Percentiles rank a stretch among this genome's conserved stretches.
Conservation (phyloP, 2,113 vertebrate genomes). For the Sialia sialis region DNA sequence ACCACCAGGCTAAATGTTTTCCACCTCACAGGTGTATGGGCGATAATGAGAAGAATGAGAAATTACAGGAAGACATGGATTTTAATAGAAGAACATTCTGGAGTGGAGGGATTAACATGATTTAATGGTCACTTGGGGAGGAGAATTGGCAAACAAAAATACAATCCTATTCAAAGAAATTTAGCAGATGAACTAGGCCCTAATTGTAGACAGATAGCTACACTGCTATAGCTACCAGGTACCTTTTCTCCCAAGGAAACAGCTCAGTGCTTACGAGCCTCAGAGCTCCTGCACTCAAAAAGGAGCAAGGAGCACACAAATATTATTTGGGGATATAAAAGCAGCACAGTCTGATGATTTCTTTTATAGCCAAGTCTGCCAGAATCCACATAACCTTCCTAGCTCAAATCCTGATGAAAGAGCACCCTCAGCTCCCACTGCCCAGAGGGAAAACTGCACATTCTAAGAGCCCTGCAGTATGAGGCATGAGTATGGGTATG, state of each 20-base stretch:
- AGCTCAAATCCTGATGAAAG: background rate
- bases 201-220: background rate
- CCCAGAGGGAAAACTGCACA: background rate
- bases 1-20: background rate
- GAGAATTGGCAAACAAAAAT: slow-evolving; percentile 3
- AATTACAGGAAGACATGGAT: background rate
- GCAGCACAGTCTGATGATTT: background rate
- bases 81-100: background rate
- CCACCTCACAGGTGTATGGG: background rate
- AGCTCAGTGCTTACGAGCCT: background rate
- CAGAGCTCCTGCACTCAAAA: background rate
- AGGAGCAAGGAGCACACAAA: background rate
- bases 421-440: background rate
- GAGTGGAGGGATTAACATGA: background rate
- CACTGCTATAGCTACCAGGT: background rate
- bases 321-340: background rate
- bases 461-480: background rate
- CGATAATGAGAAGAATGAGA: background rate
- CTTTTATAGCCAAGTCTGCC: background rate
- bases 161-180: background rate
- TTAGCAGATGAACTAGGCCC: background rate
- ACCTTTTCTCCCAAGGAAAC: background rate
- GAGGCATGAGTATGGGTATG: background rate
- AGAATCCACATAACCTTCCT: background rate
- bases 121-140: slow-evolving; percentile 14